Evolutionary conservation across 2,797 vertebrate genomes (phyloP).

Genomic region (Semotilus atromaculatus): DNA sequence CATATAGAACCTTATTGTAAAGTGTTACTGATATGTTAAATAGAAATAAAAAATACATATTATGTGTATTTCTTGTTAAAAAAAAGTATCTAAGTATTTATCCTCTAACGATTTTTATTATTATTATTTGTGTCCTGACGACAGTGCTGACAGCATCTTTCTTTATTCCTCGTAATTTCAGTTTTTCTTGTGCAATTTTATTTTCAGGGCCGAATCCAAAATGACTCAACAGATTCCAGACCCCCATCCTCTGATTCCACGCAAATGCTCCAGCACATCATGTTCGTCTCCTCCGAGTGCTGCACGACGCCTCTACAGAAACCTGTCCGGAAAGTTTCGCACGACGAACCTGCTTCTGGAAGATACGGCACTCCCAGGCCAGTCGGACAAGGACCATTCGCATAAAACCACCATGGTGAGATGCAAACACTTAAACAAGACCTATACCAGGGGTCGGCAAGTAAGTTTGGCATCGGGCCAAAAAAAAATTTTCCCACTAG

Average conservation of each 20-base stretch:
- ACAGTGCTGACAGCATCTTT: not conserved
- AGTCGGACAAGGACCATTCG: slow-evolving; percentile 85
- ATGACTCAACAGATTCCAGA: slow-evolving; percentile 90
- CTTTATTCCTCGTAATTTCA: not conserved
- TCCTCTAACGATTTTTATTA: not conserved
- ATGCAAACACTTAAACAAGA: slow-evolving; percentile 8
- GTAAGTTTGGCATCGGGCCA: too few species aligned
- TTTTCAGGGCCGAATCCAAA: slow-evolving; percentile 83
- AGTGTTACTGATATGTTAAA: too few species aligned
- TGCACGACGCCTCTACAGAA: slow-evolving; percentile 90
- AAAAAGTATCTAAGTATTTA: not conserved
- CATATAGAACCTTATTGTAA: too few species aligned
- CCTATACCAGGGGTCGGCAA: too few species aligned
- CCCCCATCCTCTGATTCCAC: slow-evolving; percentile 78
- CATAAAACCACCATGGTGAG: slow-evolving; percentile 88
- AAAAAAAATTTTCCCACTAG: too few species aligned
- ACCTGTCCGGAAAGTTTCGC: slow-evolving; percentile 93
- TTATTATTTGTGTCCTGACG: too few species aligned
- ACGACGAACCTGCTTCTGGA: slow-evolving; percentile 84
- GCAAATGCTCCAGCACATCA: slow-evolving; percentile 83
- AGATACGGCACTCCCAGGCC: slow-evolving; percentile 79
- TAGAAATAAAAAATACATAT: not conserved
- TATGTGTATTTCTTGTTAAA: not conserved
- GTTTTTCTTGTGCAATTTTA: not conserved
- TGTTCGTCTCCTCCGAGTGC: slow-evolving; percentile 81